Evolutionary conservation across 92 coral and sea anemone genomes (phyloP).

Genomic region (Porites lobata): DNA sequence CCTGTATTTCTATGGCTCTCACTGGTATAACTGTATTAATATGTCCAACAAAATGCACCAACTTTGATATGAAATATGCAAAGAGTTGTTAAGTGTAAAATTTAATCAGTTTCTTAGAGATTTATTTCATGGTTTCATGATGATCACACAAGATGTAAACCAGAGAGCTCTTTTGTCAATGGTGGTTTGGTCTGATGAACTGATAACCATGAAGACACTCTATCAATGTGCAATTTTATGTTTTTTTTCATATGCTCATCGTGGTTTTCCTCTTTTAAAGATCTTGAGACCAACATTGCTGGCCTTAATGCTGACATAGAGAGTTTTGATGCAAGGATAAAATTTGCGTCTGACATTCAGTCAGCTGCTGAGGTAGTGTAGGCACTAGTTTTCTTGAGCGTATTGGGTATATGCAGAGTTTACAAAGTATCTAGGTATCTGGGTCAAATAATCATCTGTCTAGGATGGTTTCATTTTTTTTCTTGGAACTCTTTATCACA

Average conservation of each 20-base stretch:
- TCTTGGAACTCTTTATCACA: background rate
- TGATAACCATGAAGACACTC: constrained; percentile 21
- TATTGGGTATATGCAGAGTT: no score
- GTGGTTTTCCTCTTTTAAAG: background rate
- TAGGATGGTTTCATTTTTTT: background rate
- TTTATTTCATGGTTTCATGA: constrained; percentile 40
- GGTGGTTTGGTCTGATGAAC: constrained; percentile 54
- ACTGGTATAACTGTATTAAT: no score
- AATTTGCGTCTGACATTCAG: constrained; percentile 70
- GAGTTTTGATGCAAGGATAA: constrained; percentile 70
- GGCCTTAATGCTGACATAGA: constrained; percentile 77
- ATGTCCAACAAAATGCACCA: no score
- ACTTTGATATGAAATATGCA: no score
- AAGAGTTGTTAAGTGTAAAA: no score
- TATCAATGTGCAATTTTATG: background rate
- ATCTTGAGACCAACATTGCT: constrained; percentile 69
- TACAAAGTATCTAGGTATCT: background rate
- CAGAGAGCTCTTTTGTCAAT: constrained; percentile 18
- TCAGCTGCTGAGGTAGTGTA: constrained; percentile 65
- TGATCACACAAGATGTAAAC: constrained; percentile 8
- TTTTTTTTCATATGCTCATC: background rate
- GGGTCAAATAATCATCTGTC: background rate
- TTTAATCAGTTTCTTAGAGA: no score
- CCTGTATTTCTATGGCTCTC: no score
- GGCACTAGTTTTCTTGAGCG: background rate